Percentiles rank a stretch among this genome's conserved stretches.
These are phyloP conservation scores for Chlorops oryzae DNA, from an alignment of 1,140 invertebrate genomes.

Conservation along the genomic window DNA sequence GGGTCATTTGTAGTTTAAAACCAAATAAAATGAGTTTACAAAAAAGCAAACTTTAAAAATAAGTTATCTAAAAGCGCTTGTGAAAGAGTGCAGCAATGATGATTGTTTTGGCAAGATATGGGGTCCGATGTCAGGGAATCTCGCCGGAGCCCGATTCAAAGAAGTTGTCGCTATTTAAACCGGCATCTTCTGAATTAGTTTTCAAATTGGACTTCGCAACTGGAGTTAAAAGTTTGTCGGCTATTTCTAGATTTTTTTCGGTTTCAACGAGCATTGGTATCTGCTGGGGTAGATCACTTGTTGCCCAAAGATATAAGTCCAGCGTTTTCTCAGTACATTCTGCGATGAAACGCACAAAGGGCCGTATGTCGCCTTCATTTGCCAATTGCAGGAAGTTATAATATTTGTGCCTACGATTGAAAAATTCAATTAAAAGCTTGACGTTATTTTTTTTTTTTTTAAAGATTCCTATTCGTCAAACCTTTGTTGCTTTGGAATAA, in stretches of 20 bases:
- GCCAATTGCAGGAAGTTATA: conserved; percentile 84
- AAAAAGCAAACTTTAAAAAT: no score
- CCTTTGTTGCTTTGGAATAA: conserved; percentile 87
- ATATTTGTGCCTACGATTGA: conserved; percentile 57
- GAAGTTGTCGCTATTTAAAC: conserved; percentile 14
- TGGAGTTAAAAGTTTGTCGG: conserved; percentile 17
- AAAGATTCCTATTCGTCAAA: conserved; percentile 13
- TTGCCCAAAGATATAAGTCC: conserved; percentile 88
- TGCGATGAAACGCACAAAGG: conserved; percentile 92
- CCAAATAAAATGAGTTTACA: no score
- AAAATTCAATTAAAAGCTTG: neutral
- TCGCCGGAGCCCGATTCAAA: conserved; percentile 30
- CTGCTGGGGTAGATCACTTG: conserved; percentile 55
- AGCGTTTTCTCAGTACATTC: conserved; percentile 88
- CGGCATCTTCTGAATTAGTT: neutral
- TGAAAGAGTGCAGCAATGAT: no score
- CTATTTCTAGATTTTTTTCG: conserved; percentile 23
- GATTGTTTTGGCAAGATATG: no score
- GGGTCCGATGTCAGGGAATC: conserved; percentile 25
- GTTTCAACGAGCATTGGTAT: conserved; percentile 52
- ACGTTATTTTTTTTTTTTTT: neutral
- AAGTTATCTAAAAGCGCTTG: no score
- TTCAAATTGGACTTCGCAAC: neutral
- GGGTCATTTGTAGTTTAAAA: no score
- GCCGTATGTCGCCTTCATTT: conserved; percentile 86